phyloP scores from a whole-genome alignment of 2,888 invertebrate genomes.

The Eucera pruinosa region DNA sequence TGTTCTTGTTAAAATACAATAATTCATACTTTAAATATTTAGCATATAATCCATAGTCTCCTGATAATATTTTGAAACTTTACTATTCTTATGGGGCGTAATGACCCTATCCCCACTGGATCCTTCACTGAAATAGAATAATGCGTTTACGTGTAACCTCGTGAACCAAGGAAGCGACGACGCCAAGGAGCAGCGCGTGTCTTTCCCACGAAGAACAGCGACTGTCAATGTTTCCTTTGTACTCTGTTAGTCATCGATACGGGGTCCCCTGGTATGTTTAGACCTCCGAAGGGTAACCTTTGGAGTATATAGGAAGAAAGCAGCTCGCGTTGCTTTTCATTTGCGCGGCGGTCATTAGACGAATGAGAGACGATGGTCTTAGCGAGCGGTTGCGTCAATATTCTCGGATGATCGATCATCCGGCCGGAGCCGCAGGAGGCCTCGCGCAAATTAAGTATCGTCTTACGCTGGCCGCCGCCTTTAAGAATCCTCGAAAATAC shows the following conservation, averaged over 20 bases:
- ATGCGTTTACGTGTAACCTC: background rate
- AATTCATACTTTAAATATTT: too few relatives aligned
- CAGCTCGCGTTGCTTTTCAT: constrained; percentile 36
- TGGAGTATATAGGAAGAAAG: constrained; percentile 32
- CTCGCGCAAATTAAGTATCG: constrained; percentile 77
- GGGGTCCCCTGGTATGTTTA: background rate
- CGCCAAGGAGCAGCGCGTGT: background rate
- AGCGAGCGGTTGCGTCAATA: constrained; percentile 76
- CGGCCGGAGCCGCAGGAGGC: constrained; percentile 56
- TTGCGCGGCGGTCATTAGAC: constrained; percentile 81
- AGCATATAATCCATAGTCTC: too few relatives aligned
- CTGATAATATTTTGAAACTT: too few relatives aligned
- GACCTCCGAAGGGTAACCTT: constrained; percentile 16
- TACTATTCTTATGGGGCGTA: too few relatives aligned
- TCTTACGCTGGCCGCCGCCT: constrained; percentile 61
- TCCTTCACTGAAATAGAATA: too few relatives aligned
- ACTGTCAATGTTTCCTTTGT: constrained; percentile 2
- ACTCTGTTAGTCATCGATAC: background rate
- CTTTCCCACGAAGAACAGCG: background rate
- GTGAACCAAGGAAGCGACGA: background rate
- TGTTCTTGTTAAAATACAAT: too few relatives aligned
- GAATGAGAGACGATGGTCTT: constrained; percentile 75
- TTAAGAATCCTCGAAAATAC: constrained; percentile 45
- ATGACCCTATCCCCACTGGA: too few relatives aligned
- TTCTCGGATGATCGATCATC: constrained; percentile 82